Evolutionary conservation across 2,113 vertebrate species (phyloP).

Genomic region (Aldabrachelys gigantea): DNA sequence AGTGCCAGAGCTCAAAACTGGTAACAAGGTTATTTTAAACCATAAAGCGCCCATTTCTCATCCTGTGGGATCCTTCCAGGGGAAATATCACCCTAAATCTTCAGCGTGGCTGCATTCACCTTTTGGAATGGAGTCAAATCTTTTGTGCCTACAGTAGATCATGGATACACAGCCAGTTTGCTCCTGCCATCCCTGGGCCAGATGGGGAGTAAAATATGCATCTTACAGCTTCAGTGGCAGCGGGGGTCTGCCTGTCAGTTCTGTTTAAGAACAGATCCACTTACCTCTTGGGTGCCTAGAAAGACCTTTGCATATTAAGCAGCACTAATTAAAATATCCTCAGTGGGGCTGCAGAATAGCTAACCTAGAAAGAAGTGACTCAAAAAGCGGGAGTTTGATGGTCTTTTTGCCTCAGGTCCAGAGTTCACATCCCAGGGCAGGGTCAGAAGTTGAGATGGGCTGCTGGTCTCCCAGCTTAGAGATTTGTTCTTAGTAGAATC

Average conservation of each 20-base stretch:
- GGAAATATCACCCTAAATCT: neutral
- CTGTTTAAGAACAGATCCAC: constrained; percentile 60
- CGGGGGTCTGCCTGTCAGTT: neutral
- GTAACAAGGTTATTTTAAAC: constrained; percentile 19
- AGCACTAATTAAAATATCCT: constrained; percentile 7
- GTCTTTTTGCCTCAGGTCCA: neutral
- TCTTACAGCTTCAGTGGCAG: neutral
- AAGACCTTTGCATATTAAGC: neutral
- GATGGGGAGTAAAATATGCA: neutral
- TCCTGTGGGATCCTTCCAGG: neutral
- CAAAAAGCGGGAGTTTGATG: constrained; percentile 20
- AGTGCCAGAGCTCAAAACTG: constrained; percentile 9
- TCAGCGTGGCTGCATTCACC: constrained; percentile 21
- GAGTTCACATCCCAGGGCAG: neutral
- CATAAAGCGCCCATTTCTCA: neutral
- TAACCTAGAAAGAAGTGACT: constrained; percentile 46
- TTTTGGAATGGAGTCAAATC: neutral
- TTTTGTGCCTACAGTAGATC: constrained; percentile 32
- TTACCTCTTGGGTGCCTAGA: neutral
- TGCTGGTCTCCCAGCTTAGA: neutral
- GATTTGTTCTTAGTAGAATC: neutral
- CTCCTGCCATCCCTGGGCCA: constrained; percentile 50
- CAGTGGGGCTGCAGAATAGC: constrained; percentile 24
- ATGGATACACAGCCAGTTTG: constrained; percentile 17
- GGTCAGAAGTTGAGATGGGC: neutral